phyloP scores from a whole-genome alignment of 2,888 invertebrate species.

The Cybosia mesomella region DNA sequence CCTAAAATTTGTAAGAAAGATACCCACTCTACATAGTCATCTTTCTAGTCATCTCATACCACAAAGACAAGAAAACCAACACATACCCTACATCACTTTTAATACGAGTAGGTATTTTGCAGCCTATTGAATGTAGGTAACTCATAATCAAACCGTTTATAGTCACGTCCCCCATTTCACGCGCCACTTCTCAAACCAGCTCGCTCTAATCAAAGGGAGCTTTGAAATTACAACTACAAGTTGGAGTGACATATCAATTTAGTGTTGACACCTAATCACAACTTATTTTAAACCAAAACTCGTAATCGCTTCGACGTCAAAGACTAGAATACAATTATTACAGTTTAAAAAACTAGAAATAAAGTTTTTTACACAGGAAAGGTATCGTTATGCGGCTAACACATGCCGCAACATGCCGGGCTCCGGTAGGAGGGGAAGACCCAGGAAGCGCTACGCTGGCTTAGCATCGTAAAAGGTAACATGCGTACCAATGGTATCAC shows the following conservation, averaged over 20 bases:
- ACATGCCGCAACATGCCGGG: neutral
- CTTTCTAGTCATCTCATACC: neutral
- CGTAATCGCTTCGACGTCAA: neutral
- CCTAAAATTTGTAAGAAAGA: neutral
- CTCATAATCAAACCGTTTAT: neutral
- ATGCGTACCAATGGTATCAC: no score
- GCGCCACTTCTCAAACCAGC: conserved; percentile 1
- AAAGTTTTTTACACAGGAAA: neutral
- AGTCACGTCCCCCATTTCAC: neutral
- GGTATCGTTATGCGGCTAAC: no score
- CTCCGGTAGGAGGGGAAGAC: neutral
- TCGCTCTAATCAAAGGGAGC: conserved; percentile 4
- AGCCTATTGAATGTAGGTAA: neutral
- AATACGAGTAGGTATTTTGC: neutral
- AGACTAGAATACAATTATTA: neutral
- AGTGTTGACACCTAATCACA: neutral
- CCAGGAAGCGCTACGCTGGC: no score
- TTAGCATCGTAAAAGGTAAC: no score
- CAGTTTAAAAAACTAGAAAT: neutral
- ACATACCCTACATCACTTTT: neutral
- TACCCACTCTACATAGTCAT: neutral
- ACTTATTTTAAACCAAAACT: neutral
- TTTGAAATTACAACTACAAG: neutral
- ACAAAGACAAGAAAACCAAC: neutral
- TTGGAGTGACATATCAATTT: conserved; percentile 4